These are phyloP conservation scores for Drosophila setosimentum DNA, from an alignment of 2,888 invertebrate genomes.

Conservation along the genomic window DNA sequence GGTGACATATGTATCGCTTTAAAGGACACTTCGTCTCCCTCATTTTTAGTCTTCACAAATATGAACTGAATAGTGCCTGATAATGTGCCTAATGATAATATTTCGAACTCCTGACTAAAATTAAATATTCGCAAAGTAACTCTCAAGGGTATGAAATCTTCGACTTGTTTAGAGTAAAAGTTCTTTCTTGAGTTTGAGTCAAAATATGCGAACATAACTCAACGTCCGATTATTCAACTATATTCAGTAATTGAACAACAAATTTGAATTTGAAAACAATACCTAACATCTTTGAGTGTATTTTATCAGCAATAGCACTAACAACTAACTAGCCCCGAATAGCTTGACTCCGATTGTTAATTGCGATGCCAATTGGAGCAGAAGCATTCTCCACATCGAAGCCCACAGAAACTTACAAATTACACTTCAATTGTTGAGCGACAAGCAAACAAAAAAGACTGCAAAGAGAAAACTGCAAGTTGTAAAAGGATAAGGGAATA, in stretches of 20 bases:
- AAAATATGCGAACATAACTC: not conserved
- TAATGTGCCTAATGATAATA: not conserved
- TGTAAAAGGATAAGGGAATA: conserved; percentile 33
- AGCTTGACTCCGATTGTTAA: conserved; percentile 38
- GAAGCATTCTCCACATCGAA: conserved; percentile 26
- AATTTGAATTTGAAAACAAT: not conserved
- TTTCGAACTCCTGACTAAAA: not conserved
- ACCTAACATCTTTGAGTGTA: conserved; percentile 3
- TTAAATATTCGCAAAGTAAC: not conserved
- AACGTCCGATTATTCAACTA: not conserved
- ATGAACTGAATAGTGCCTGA: not conserved
- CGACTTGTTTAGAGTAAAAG: not conserved
- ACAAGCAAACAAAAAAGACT: conserved; percentile 53
- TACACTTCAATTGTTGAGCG: conserved; percentile 67
- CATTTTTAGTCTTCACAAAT: not conserved
- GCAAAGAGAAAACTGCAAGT: conserved; percentile 28
- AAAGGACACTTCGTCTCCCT: not conserved
- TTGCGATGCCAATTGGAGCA: conserved; percentile 46
- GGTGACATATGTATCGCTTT: not conserved
- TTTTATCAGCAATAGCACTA: conserved; percentile 2
- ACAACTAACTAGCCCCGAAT: conserved; percentile 30
- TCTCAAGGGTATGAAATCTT: not conserved
- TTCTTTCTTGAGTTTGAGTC: not conserved
- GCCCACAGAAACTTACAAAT: conserved; percentile 58
- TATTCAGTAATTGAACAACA: not conserved